These are phyloP conservation scores for Teleogryllus oceanicus DNA, from an alignment of 2,888 invertebrate species.

Conservation along the genomic window DNA sequence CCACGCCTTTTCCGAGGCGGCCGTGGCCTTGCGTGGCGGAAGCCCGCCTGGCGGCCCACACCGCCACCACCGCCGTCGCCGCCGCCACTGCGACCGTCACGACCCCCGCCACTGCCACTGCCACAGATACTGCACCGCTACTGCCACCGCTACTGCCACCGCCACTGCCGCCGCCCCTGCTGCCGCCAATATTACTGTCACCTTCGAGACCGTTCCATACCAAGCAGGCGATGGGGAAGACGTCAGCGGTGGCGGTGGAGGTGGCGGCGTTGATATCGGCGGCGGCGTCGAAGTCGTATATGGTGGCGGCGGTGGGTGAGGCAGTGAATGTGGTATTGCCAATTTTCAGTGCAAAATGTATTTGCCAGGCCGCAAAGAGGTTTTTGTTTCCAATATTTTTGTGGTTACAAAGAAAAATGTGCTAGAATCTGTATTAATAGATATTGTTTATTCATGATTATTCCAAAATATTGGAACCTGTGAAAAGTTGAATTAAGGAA, in stretches of 20 bases:
- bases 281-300: background rate
- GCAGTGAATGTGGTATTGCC: too few species aligned
- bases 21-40: constrained; percentile 2
- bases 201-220: background rate
- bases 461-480: too few species aligned
- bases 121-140: background rate
- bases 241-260: constrained; percentile 19
- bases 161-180: background rate
- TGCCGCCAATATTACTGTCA: background rate
- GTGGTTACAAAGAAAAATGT: too few species aligned
- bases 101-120: background rate
- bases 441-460: too few species aligned
- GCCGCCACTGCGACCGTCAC: background rate
- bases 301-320: background rate
- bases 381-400: too few species aligned
- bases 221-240: background rate
- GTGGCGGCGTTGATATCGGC: background rate
- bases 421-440: too few species aligned
- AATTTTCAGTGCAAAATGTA: too few species aligned
- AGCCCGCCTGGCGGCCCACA: background rate
- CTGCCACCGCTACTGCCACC: background rate
- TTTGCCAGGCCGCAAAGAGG: too few species aligned
- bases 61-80: background rate
- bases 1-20: constrained; percentile 24
- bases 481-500: too few species aligned